Percentiles rank a stretch among this genome's conserved stretches.
Evolutionary conservation across 2,113 vertebrate species (phyloP).

Genomic region (Corapipo altera): DNA sequence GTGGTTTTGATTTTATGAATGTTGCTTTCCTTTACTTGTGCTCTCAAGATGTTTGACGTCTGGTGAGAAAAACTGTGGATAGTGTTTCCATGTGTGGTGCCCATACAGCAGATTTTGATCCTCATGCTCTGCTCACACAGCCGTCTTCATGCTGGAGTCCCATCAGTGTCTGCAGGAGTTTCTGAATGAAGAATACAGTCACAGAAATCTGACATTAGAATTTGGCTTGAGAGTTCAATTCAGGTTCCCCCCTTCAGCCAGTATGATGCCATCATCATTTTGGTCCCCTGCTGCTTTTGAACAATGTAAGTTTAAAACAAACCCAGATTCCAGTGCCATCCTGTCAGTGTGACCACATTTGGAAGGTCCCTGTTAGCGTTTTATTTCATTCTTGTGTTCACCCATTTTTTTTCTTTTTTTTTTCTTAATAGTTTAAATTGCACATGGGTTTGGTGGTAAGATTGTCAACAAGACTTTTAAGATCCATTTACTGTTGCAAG

Average conservation of each 20-base stretch:
- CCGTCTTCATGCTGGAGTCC: neutral
- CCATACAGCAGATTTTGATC: neutral
- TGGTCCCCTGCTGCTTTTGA: slow-evolving; percentile 33
- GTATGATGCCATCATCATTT: slow-evolving; percentile 56
- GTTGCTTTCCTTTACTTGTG: slow-evolving; percentile 53
- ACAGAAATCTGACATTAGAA: slow-evolving; percentile 36
- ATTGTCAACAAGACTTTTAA: slow-evolving; percentile 36
- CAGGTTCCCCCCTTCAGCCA: slow-evolving; percentile 20
- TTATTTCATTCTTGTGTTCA: neutral
- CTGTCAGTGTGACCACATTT: slow-evolving; percentile 19
- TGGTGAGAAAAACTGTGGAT: slow-evolving; percentile 29
- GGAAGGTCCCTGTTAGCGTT: slow-evolving; percentile 8
- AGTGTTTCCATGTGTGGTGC: slow-evolving; percentile 43
- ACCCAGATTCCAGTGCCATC: slow-evolving; percentile 41
- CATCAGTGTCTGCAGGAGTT: neutral
- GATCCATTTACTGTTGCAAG: neutral
- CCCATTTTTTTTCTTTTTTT: neutral
- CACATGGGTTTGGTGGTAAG: neutral
- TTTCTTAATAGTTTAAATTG: neutral
- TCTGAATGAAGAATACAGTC: slow-evolving; percentile 6
- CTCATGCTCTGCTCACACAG: neutral
- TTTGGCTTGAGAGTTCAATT: slow-evolving; percentile 51
- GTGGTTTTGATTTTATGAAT: slow-evolving; percentile 66
- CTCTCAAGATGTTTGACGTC: slow-evolving; percentile 45
- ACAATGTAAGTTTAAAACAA: slow-evolving; percentile 54